Evolutionary conservation across 2,888 invertebrate species (phyloP).

Genomic region (Hirtodrosophila histrioides): DNA sequence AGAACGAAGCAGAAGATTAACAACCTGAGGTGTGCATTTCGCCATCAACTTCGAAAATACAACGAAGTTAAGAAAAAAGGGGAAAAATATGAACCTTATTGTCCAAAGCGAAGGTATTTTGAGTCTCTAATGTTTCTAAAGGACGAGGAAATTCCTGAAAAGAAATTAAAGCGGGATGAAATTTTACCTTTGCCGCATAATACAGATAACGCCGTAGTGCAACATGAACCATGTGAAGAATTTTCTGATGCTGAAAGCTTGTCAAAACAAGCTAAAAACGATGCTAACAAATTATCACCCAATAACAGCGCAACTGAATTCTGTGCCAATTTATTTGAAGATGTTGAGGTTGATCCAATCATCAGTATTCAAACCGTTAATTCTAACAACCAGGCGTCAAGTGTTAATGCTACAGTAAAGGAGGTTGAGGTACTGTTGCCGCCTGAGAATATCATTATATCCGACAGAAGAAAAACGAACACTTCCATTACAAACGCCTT

Average conservation of each 20-base stretch:
- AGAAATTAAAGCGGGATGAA: conserved; percentile 63
- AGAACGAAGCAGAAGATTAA: conserved; percentile 84
- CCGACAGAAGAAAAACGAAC: conserved; percentile 59
- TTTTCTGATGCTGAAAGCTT: conserved; percentile 70
- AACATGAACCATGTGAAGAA: conserved; percentile 60
- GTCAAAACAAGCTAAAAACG: conserved; percentile 62
- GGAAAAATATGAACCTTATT: conserved; percentile 83
- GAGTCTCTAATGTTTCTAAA: conserved; percentile 84
- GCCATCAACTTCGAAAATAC: conserved; percentile 83
- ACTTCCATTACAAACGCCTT: conserved; percentile 24
- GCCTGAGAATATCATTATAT: conserved; percentile 40
- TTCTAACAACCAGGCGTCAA: conserved; percentile 51
- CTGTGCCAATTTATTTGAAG: conserved; percentile 68
- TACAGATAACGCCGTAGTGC: conserved; percentile 44
- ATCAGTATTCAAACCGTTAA: conserved; percentile 65
- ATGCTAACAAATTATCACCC: conserved; percentile 68
- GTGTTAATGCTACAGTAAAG: conserved; percentile 46
- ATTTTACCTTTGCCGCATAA: conserved; percentile 35
- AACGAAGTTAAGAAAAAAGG: conserved; percentile 83
- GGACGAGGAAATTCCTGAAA: conserved; percentile 82
- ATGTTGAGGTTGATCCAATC: conserved; percentile 58
- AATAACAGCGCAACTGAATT: conserved; percentile 67
- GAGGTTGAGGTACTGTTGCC: conserved; percentile 65
- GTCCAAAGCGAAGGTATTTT: conserved; percentile 83
- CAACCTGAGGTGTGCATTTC: conserved; percentile 83